These are phyloP conservation scores for Bruchidius siliquastri DNA, from an alignment of 2,888 invertebrate species.

Conservation along the genomic window DNA sequence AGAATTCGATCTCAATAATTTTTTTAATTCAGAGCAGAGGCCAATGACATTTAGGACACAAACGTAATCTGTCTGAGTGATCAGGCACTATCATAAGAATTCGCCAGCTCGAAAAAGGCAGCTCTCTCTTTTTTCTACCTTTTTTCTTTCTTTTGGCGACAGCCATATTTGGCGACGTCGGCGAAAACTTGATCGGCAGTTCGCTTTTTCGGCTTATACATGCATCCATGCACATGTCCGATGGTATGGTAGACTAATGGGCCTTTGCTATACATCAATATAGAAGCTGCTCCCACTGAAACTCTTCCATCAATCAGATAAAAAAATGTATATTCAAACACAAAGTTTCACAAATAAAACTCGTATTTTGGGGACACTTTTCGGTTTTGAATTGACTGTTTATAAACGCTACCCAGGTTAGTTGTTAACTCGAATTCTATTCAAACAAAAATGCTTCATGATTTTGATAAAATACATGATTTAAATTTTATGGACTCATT, in stretches of 20 bases:
- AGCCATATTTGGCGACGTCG: neutral
- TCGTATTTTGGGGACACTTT: too few relatives aligned
- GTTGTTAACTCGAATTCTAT: too few relatives aligned
- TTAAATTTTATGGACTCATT: too few relatives aligned
- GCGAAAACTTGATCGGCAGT: neutral
- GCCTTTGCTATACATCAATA: neutral
- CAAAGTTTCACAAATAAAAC: too few relatives aligned
- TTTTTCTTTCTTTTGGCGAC: neutral
- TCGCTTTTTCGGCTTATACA: neutral
- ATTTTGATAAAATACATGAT: too few relatives aligned
- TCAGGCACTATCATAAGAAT: neutral
- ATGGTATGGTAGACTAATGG: neutral
- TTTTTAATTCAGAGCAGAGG: neutral
- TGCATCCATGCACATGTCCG: neutral
- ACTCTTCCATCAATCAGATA: too few relatives aligned
- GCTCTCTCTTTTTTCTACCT: neutral
- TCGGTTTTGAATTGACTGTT: too few relatives aligned
- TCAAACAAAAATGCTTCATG: too few relatives aligned
- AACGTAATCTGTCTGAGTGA: neutral
- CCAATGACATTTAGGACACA: neutral
- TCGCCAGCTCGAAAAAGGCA: neutral
- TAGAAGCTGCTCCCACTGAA: neutral
- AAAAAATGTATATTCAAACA: too few relatives aligned
- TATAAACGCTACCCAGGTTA: too few relatives aligned
- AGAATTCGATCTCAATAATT: too few relatives aligned